phyloP scores from a whole-genome alignment of 2,113 vertebrate genomes.

The Phylloscopus trochiloides region DNA sequence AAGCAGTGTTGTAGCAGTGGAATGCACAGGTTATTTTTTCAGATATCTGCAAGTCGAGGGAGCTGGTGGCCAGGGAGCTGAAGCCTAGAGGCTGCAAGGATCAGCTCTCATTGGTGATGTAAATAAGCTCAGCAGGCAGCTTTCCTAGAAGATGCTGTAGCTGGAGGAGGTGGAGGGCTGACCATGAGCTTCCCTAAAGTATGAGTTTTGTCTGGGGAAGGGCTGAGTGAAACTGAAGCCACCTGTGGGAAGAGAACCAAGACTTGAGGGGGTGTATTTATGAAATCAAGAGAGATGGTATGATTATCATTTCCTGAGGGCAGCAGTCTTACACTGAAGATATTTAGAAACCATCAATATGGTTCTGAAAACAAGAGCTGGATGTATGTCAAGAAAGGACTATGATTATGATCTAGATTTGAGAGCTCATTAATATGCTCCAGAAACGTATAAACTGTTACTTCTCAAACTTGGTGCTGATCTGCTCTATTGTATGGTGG shows the following conservation, averaged over 20 bases:
- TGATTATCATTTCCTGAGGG: background rate
- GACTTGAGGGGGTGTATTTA: background rate
- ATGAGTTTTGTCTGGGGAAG: background rate
- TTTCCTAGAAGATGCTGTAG: background rate
- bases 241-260: background rate
- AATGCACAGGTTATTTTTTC: background rate
- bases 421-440: background rate
- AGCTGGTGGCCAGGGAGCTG: background rate
- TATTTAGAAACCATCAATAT: background rate
- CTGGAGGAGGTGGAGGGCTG: background rate
- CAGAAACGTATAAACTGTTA: background rate
- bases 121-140: background rate
- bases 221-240: background rate
- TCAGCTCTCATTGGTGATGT: background rate
- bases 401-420: background rate
- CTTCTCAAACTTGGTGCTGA: background rate
- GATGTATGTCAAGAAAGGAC: background rate
- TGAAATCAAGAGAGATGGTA: background rate
- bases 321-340: background rate
- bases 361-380: background rate
- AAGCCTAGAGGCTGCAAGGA: background rate
- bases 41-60: background rate
- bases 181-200: background rate
- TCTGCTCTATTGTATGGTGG: background rate
- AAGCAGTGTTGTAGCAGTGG: background rate